phyloP scores from a whole-genome alignment of 2,113 vertebrate species.

The Actenoides hombroni region DNA sequence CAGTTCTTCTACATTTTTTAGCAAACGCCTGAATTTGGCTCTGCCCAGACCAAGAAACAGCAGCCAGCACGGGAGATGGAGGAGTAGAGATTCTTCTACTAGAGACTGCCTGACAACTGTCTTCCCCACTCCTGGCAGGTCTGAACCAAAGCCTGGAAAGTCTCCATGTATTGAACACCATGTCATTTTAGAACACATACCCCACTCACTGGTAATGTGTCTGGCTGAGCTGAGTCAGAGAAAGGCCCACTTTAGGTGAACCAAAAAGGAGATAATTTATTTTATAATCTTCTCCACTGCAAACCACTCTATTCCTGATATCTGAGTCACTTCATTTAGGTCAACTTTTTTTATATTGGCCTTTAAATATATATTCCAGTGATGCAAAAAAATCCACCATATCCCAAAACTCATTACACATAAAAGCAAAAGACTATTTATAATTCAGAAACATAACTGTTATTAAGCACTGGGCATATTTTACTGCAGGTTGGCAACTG shows the following conservation, averaged over 20 bases:
- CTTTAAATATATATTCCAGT: neutral
- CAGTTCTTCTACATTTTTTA: neutral
- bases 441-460: neutral
- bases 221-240: neutral
- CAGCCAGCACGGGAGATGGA: neutral
- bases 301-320: neutral
- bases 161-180: fast-evolving
- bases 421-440: neutral
- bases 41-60: neutral
- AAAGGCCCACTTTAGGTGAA: neutral
- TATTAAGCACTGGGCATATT: neutral
- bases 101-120: neutral
- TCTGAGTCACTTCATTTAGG: neutral
- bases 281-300: neutral
- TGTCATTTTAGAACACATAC: neutral
- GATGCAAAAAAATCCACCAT: neutral
- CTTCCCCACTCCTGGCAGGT: no score
- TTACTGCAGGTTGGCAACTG: neutral
- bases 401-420: neutral
- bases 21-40: neutral
- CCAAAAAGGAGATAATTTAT: neutral
- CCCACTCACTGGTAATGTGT: neutral
- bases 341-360: neutral
- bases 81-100: neutral
- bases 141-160: neutral